These are phyloP conservation scores for Diadegma fenestrale DNA, from an alignment of 2,888 invertebrate genomes.

Conservation along the genomic window DNA sequence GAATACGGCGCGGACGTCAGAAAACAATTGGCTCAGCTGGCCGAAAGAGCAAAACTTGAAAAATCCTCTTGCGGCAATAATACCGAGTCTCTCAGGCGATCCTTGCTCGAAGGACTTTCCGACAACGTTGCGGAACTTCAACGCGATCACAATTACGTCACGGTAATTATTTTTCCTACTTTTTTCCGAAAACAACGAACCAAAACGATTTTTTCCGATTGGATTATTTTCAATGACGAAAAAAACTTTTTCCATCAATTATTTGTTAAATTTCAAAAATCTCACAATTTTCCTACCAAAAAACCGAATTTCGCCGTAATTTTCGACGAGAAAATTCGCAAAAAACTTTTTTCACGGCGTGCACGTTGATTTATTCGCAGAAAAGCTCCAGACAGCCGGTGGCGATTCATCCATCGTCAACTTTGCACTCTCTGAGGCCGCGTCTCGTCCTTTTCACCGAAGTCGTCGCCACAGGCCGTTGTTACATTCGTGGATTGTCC, in stretches of 20 bases:
- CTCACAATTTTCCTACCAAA: too few relatives aligned
- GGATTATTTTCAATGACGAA: too few relatives aligned
- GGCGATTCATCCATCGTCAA: slow-evolving; percentile 93
- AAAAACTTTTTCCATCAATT: too few relatives aligned
- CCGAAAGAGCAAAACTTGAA: slow-evolving; percentile 81
- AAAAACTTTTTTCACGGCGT: too few relatives aligned
- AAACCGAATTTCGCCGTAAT: too few relatives aligned
- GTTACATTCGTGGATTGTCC: slow-evolving; percentile 92
- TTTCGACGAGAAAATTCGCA: too few relatives aligned
- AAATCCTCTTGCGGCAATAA: slow-evolving; percentile 80
- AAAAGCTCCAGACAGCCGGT: slow-evolving; percentile 89
- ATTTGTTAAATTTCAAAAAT: not conserved
- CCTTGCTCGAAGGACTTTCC: slow-evolving; percentile 92
- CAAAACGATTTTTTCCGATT: too few relatives aligned
- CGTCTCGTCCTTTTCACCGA: slow-evolving; percentile 93
- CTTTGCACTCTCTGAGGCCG: slow-evolving; percentile 90
- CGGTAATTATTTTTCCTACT: slow-evolving; percentile 83
- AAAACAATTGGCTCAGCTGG: slow-evolving; percentile 89
- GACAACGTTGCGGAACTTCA: slow-evolving; percentile 94
- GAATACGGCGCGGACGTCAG: slow-evolving; percentile 92
- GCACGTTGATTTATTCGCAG: slow-evolving; percentile 80
- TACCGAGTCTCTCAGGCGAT: slow-evolving; percentile 87
- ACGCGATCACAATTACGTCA: slow-evolving; percentile 89
- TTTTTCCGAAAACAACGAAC: not conserved
- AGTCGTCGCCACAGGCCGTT: slow-evolving; percentile 93